phyloP scores from a whole-genome alignment of 2,888 invertebrate species.

The Melinopterus prodromus region DNA sequence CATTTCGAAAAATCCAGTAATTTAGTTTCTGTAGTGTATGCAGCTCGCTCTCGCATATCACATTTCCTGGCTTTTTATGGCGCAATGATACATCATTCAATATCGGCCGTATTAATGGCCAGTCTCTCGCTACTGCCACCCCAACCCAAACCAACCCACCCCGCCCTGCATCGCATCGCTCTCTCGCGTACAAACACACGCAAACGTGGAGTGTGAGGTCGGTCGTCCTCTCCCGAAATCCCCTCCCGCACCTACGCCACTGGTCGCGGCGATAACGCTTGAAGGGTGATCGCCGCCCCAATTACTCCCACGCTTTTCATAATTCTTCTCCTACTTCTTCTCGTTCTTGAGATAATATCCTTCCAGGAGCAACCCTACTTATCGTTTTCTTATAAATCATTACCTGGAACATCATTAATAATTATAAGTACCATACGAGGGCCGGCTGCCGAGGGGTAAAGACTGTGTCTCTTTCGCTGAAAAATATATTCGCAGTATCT shows the following conservation, averaged over 20 bases:
- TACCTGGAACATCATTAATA: neutral
- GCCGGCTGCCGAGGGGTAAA: too few species aligned
- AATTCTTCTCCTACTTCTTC: neutral
- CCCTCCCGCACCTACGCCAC: neutral
- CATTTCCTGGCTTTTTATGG: slow-evolving; percentile 64
- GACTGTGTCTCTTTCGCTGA: too few species aligned
- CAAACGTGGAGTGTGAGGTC: neutral
- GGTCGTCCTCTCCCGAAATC: neutral
- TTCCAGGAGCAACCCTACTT: neutral
- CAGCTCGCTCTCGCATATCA: slow-evolving; percentile 58
- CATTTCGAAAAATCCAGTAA: slow-evolving; percentile 63
- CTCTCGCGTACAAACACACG: slow-evolving; percentile 19
- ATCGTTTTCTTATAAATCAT: neutral
- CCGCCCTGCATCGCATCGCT: slow-evolving; percentile 16
- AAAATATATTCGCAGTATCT: neutral
- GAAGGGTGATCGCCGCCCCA: neutral
- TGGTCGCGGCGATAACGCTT: neutral
- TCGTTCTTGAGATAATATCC: neutral
- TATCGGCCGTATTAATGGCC: slow-evolving; percentile 61
- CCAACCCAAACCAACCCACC: slow-evolving; percentile 30
- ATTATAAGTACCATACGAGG: neutral
- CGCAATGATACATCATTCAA: slow-evolving; percentile 64
- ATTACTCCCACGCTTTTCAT: neutral
- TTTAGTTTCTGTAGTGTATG: slow-evolving; percentile 61
- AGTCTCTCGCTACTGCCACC: slow-evolving; percentile 45